Evolutionary conservation across 2,113 vertebrate genomes (phyloP).

Genomic region (Poeciliopsis retropinna): DNA sequence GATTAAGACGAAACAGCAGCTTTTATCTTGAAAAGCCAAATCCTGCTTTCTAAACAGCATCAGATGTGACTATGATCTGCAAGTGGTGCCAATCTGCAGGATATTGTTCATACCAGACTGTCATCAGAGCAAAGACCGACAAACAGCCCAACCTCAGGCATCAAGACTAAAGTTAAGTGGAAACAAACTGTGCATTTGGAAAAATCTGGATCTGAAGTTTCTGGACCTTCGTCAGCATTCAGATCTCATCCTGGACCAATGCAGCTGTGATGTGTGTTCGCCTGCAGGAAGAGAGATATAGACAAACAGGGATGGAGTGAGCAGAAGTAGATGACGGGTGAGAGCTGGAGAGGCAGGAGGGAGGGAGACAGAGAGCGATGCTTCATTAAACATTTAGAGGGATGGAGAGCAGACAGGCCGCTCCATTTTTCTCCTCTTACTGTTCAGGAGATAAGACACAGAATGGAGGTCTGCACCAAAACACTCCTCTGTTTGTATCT

Average conservation of each 20-base stretch:
- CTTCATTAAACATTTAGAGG: constrained; percentile 73
- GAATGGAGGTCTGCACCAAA: constrained; percentile 43
- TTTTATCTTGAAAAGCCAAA: constrained; percentile 24
- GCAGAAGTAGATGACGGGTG: constrained; percentile 50
- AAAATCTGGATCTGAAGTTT: constrained; percentile 13
- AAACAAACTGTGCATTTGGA: constrained; percentile 37
- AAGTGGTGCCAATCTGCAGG: constrained; percentile 21
- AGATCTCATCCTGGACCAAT: constrained; percentile 41
- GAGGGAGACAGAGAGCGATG: constrained; percentile 38
- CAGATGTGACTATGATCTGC: constrained; percentile 50
- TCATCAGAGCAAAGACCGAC: constrained; percentile 4
- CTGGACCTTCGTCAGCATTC: constrained; percentile 49
- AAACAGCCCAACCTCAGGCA: constrained; percentile 12
- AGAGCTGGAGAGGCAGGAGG: constrained; percentile 13
- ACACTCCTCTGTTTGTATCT: constrained; percentile 31
- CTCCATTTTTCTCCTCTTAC: constrained; percentile 51
- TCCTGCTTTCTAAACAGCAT: constrained; percentile 48
- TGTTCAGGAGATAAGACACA: constrained; percentile 49
- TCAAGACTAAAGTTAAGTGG: constrained; percentile 26
- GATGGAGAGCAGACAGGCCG: constrained; percentile 65
- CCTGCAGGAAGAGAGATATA: constrained; percentile 44
- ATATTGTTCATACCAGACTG: constrained; percentile 7
- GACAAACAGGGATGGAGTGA: constrained; percentile 56
- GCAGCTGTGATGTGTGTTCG: constrained; percentile 25
- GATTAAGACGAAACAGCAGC: constrained; percentile 49